Evolutionary conservation across 2,113 vertebrate species (phyloP).

Genomic region (Sebastes fasciatus): DNA sequence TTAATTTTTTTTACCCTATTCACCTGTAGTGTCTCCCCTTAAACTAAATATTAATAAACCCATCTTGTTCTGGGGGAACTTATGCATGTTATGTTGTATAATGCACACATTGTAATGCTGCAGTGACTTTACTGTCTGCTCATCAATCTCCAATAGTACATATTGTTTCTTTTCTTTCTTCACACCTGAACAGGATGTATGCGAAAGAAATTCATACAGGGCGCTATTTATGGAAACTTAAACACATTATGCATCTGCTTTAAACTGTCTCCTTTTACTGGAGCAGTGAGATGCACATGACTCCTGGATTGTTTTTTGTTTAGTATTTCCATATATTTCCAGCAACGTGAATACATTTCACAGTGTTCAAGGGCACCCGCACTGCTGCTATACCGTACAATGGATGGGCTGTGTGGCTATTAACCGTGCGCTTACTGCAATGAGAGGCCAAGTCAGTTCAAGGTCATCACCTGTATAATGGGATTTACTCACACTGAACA

Average conservation of each 20-base stretch:
- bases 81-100: background rate
- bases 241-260: background rate
- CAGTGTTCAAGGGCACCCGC: slow-evolving; percentile 31
- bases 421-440: slow-evolving; percentile 52
- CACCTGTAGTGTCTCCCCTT: no score
- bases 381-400: background rate
- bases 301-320: slow-evolving; percentile 10
- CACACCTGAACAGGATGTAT: background rate
- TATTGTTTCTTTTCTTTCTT: background rate
- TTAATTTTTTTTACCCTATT: no score
- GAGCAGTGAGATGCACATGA: background rate
- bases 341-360: slow-evolving; percentile 22
- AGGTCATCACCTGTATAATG: slow-evolving; percentile 65
- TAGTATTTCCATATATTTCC: slow-evolving; percentile 9
- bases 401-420: slow-evolving; percentile 38
- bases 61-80: background rate
- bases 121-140: background rate
- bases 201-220: background rate
- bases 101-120: background rate
- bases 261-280: slow-evolving; percentile 2
- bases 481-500: slow-evolving; percentile 59
- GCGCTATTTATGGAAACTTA: slow-evolving; percentile 19
- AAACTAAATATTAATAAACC: background rate
- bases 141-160: background rate
- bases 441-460: slow-evolving; percentile 54